Conservation (phyloP, 2,888 invertebrate species). For the Himalopsyche anomala region DNA sequence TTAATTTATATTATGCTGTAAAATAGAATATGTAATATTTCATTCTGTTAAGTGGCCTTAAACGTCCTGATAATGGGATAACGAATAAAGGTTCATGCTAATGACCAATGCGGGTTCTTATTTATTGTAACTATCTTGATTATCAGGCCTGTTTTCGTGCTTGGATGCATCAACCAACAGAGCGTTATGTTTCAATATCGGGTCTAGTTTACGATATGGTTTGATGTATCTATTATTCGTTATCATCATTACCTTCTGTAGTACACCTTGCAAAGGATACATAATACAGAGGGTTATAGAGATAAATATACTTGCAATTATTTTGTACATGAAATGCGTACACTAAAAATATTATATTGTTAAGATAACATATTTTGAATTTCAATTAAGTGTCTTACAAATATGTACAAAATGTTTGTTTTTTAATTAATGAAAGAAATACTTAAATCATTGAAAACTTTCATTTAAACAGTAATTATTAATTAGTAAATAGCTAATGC, state of each 20-base stretch:
- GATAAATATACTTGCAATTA: too few relatives aligned
- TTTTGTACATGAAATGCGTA: too few relatives aligned
- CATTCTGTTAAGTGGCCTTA: not conserved
- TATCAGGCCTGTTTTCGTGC: constrained; percentile 11
- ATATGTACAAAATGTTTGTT: too few relatives aligned
- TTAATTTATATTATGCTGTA: not conserved
- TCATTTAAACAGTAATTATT: too few relatives aligned
- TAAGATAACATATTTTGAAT: too few relatives aligned
- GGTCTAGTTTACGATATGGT: constrained; percentile 5
- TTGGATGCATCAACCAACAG: not conserved
- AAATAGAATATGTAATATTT: not conserved
- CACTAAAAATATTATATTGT: too few relatives aligned
- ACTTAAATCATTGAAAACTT: too few relatives aligned
- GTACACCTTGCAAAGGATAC: too few relatives aligned
- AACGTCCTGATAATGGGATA: constrained; percentile 12
- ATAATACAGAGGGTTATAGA: too few relatives aligned
- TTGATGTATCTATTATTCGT: not conserved
- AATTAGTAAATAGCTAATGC: too few relatives aligned
- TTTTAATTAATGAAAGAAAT: too few relatives aligned
- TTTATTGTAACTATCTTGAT: constrained; percentile 28
- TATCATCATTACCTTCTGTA: not conserved
- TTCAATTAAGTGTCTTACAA: too few relatives aligned
- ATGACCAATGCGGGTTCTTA: constrained; percentile 20
- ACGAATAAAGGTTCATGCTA: not conserved
- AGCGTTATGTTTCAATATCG: constrained; percentile 14